Base-by-base conservation (phyloP, 2,888 invertebrate genomes). In the Drosophila bunnanda region DNA sequence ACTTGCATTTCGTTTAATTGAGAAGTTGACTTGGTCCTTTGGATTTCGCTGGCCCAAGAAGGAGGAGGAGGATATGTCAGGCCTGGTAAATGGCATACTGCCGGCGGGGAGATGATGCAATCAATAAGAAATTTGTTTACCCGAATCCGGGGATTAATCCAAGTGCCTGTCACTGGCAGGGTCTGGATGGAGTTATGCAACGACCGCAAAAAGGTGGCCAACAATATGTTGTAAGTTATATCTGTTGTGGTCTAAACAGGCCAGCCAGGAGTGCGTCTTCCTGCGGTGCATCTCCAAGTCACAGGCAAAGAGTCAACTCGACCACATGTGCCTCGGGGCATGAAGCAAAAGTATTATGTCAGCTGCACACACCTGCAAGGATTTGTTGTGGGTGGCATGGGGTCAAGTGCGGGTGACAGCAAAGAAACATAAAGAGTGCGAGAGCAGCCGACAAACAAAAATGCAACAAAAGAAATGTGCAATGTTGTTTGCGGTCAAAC, bases 1-100 rank as follows among this genome's bases (percentile, higher is more conserved):
- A 46, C 36, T 68, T 58, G 60, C 57, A 71, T 84, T 82, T 79
- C 79, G 69, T 80, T 84, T 85, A 84, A 84, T 87, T 87, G 85
- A 80, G 79, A 85, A 85, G 76, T 84, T 80, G 69, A 69, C 71
- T 70, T 32, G 43, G 57, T 50, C 32, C 41, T 68, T 46, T 28
- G 34, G 20, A 32, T n/a, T 36, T 12, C 32, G 50, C 50, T 32
- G 32, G 17, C 8, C 8, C 30, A 9, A 44, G 9, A 25, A 25
- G 44, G 13, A 15, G 9, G 8, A 15, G 50, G 22, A 44, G 48
- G 34, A 25, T 20, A 30, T 28, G 48, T n/a, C 30, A 22, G 32
- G 22, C 32, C 50, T 52, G 50, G 50, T 32, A 52, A 52, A 52
- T 50, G 32, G 32, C 50, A 10, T 13, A 32, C 52, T 30, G 55